Base-by-base conservation (phyloP, 2,113 vertebrate species). In the Zapus hudsonius region DNA sequence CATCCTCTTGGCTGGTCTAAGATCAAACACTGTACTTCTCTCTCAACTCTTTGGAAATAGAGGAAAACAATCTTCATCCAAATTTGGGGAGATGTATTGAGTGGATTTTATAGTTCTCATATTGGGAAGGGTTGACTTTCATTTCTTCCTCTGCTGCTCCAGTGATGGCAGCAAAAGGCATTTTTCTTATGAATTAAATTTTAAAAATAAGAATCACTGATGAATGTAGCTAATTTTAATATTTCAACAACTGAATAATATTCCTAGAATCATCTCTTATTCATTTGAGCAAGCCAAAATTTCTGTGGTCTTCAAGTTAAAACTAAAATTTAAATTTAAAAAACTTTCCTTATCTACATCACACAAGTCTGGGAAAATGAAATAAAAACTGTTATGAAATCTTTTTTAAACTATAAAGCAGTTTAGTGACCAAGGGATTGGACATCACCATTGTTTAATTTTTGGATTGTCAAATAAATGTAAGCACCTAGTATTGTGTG, bases 371-470 rank as follows among this genome's bases (percentile, higher is more conserved):
- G 23, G 44, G 40, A 61, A 89, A 80, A 75, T 69, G 52, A 90
- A 74, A 47, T 67, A n/a, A 75, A 82, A 72, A 52, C 11, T 2
- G 16, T n/a, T 70, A 73, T 79, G 8, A 59, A 83, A 40, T 74
- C 23, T 80, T 57, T 72, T 75, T 95, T 27, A 31, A 93, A 82
- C 22, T 61, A 23, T 89, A 78, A 86, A 84, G 11, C 38, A 84
- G 10, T 67, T 69, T 59, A 89, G 15, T 83, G 16, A 87, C 40
- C 23, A 92, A 84, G 1, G 66, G 75, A 57, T 86, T 87, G 27
- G 76, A 82, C 31, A 69, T 82, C 29, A 93, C 29, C 47, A 44
- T 86, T 75, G 61, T 75, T 87, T 92, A 85, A 91, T 83, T 72
- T 42, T 40, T 89, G 4, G 9, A 70, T 40, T 88, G 8, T 59